Conservation (phyloP, 1,140 invertebrate species). For the Anagrus nilaparvatae region DNA sequence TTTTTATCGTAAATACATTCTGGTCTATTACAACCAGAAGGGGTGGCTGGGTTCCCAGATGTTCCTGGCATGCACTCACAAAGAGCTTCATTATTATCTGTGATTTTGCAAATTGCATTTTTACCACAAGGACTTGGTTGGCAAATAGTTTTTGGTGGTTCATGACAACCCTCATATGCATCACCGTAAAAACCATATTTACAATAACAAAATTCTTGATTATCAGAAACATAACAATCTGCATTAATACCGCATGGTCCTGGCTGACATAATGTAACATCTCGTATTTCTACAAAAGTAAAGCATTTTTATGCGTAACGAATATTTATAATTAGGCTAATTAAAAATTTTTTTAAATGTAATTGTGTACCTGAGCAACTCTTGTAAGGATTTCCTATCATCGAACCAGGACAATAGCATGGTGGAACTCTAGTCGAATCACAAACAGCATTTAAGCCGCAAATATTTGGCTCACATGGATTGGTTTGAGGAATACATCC, state of each 20-base stretch:
- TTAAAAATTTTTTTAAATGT: too few species aligned
- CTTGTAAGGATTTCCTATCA: constrained; percentile 68
- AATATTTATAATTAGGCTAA: too few species aligned
- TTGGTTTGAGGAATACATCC: constrained; percentile 69
- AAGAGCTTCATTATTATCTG: constrained; percentile 52
- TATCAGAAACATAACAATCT: constrained; percentile 63
- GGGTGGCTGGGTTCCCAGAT: constrained; percentile 64
- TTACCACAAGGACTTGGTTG: constrained; percentile 68
- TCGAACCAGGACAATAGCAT: constrained; percentile 68
- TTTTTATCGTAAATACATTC: constrained; percentile 70
- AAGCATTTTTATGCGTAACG: too few species aligned
- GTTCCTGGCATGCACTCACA: constrained; percentile 67
- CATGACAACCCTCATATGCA: constrained; percentile 60
- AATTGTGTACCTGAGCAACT: constrained; percentile 52
- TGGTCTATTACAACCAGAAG: constrained; percentile 57
- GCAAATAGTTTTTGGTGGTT: constrained; percentile 54
- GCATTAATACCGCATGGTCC: constrained; percentile 70
- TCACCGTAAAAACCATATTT: constrained; percentile 61
- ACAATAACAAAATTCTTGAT: constrained; percentile 69
- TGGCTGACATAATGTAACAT: constrained; percentile 55
- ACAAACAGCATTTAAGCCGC: constrained; percentile 67
- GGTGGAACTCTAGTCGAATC: constrained; percentile 64
- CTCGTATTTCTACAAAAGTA: too few species aligned
- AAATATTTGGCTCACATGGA: constrained; percentile 72
- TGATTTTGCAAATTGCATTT: constrained; percentile 59